These are phyloP conservation scores for Micromys minutus DNA, from an alignment of 2,113 vertebrate genomes.

Conservation along the genomic window DNA sequence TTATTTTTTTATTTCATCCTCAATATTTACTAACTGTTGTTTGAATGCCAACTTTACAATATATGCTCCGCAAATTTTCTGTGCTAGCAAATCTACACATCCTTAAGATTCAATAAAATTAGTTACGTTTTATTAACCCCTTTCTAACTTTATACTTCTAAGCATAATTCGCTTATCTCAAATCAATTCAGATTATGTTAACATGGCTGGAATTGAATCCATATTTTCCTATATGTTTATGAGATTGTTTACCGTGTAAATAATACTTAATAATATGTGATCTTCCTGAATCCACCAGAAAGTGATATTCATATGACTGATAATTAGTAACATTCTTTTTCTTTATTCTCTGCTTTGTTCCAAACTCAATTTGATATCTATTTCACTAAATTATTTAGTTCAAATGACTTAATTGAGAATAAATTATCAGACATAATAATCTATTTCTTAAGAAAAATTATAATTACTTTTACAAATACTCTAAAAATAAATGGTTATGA, in stretches of 20 bases:
- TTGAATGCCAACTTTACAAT: neutral
- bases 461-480: slow-evolving; percentile 35
- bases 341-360: neutral
- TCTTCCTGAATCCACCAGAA: neutral
- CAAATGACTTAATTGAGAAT: slow-evolving; percentile 27
- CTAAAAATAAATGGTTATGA: neutral
- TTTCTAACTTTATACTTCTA: neutral
- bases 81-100: neutral
- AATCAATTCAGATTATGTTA: neutral
- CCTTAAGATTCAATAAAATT: neutral
- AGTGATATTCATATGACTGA: neutral
- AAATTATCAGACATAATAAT: slow-evolving; percentile 33
- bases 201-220: neutral
- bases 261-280: neutral
- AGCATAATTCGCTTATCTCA: neutral
- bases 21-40: neutral
- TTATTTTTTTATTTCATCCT: neutral
- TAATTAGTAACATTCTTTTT: neutral
- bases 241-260: neutral
- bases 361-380: neutral
- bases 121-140: neutral
- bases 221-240: neutral
- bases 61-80: neutral
- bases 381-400: neutral
- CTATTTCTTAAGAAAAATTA: slow-evolving; percentile 1